These are phyloP conservation scores for Galerucella pusilla DNA, from an alignment of 2,888 invertebrate genomes.

Conservation along the genomic window DNA sequence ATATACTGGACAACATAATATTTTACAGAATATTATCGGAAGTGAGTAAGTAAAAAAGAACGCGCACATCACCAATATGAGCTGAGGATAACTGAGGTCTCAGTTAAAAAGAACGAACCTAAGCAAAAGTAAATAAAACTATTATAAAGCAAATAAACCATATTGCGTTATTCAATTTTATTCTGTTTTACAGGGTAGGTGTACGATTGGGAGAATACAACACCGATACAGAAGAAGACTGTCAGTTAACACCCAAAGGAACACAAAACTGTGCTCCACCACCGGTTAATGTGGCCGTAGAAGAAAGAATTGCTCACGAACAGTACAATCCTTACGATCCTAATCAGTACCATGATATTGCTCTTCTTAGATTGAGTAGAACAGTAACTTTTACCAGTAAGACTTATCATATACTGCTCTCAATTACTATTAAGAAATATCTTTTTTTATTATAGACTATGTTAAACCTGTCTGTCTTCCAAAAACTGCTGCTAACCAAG, in stretches of 20 bases:
- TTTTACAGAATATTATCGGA: not conserved
- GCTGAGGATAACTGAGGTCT: too few species aligned
- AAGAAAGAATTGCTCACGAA: slow-evolving; percentile 74
- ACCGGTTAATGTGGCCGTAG: slow-evolving; percentile 72
- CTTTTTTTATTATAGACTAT: slow-evolving; percentile 62
- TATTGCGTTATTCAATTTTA: not conserved
- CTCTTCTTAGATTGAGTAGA: slow-evolving; percentile 72
- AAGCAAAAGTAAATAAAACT: not conserved
- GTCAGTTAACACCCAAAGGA: slow-evolving; percentile 59
- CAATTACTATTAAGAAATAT: not conserved
- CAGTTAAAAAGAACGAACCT: too few species aligned
- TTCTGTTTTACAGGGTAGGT: slow-evolving; percentile 63
- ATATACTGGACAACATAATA: not conserved
- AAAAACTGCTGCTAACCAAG: slow-evolving; percentile 53
- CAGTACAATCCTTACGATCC: slow-evolving; percentile 69
- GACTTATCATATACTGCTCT: not conserved
- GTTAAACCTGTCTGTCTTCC: slow-evolving; percentile 74
- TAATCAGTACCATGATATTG: slow-evolving; percentile 78
- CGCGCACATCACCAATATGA: too few species aligned
- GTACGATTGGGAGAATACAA: slow-evolving; percentile 78
- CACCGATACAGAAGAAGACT: slow-evolving; percentile 71
- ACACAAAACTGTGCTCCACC: slow-evolving; percentile 68
- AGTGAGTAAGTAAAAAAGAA: not conserved
- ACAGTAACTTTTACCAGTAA: slow-evolving; percentile 69
- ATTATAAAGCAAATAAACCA: not conserved